A percentile compares a stretch with the other conserved stretches of the same genome.
phyloP scores from a whole-genome alignment of 2,797 vertebrate species.

The Onychomys leucogaster region DNA sequence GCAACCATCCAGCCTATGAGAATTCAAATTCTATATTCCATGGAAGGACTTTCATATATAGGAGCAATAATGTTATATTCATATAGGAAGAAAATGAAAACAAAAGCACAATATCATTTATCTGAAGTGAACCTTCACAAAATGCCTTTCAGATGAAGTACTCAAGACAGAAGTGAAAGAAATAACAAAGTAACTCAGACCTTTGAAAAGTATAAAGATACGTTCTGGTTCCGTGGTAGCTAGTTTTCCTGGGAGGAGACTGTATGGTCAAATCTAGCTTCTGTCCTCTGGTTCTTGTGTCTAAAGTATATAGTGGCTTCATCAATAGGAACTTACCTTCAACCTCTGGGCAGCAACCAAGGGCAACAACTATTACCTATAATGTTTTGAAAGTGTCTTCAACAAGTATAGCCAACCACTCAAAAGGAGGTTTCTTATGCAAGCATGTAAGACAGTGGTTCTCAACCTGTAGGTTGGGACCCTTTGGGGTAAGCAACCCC shows the following conservation, averaged over 20 bases:
- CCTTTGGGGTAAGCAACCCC: too few relatives aligned
- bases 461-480: neutral
- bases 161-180: neutral
- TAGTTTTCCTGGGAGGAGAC: too few relatives aligned
- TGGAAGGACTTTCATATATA: neutral
- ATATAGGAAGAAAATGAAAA: neutral
- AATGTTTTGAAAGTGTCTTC: neutral
- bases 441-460: neutral
- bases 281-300: neutral
- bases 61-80: neutral
- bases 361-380: neutral
- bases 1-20: fast-evolving
- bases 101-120: neutral
- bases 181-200: neutral
- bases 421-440: neutral
- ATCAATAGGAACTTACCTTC: neutral
- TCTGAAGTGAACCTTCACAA: neutral
- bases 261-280: neutral
- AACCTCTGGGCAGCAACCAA: neutral
- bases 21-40: neutral
- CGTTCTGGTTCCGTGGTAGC: neutral
- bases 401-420: neutral
- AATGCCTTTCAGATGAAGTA: neutral
- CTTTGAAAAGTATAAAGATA: neutral
- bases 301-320: neutral